A percentile compares a stretch with the other conserved stretches of the same genome.
phyloP scores from a whole-genome alignment of 2,888 invertebrate species.

The Rhimphoctona megacephalus region DNA sequence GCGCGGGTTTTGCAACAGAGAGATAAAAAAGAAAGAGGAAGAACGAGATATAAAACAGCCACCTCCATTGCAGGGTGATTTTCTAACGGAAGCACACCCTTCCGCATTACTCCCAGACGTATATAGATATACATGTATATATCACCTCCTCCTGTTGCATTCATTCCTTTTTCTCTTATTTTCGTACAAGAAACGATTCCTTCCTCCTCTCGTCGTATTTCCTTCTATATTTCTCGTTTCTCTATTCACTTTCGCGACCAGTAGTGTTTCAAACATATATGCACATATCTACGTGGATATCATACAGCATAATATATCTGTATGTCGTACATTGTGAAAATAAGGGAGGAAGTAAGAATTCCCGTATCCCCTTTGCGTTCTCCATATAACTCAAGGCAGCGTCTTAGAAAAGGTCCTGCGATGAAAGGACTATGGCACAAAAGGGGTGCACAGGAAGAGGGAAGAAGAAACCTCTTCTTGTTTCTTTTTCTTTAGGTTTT shows the following conservation, averaged over 20 bases:
- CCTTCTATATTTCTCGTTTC: slow-evolving; percentile 7
- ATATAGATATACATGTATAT: slow-evolving; percentile 14
- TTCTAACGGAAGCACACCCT: slow-evolving; percentile 54
- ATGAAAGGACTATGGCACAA: slow-evolving; percentile 38
- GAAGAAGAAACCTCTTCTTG: slow-evolving; percentile 6
- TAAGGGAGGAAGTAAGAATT: slow-evolving; percentile 18
- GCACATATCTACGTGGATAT: slow-evolving; percentile 12
- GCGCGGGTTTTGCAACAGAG: slow-evolving; percentile 64
- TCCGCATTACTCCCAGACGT: slow-evolving; percentile 33
- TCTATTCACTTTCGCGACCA: slow-evolving; percentile 41
- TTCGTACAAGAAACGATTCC: slow-evolving; percentile 24
- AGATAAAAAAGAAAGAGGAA: slow-evolving; percentile 32
- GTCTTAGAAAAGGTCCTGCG: slow-evolving; percentile 21
- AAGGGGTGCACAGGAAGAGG: slow-evolving; percentile 16
- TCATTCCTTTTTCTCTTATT: slow-evolving; percentile 19
- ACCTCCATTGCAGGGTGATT: slow-evolving; percentile 69
- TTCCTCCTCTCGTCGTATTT: slow-evolving; percentile 34
- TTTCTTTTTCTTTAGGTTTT: slow-evolving; percentile 32
- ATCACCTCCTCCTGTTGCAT: slow-evolving; percentile 64
- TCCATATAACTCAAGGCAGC: slow-evolving; percentile 24
- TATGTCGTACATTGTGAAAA: slow-evolving; percentile 12
- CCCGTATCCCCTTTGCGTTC: background rate
- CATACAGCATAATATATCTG: slow-evolving; percentile 16
- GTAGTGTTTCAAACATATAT: slow-evolving; percentile 31
- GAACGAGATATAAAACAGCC: slow-evolving; percentile 63